A percentile compares a stretch with the other conserved stretches of the same genome.
These are phyloP conservation scores for Aleiodes leptofemur DNA, from an alignment of 2,888 invertebrate genomes.

Conservation along the genomic window DNA sequence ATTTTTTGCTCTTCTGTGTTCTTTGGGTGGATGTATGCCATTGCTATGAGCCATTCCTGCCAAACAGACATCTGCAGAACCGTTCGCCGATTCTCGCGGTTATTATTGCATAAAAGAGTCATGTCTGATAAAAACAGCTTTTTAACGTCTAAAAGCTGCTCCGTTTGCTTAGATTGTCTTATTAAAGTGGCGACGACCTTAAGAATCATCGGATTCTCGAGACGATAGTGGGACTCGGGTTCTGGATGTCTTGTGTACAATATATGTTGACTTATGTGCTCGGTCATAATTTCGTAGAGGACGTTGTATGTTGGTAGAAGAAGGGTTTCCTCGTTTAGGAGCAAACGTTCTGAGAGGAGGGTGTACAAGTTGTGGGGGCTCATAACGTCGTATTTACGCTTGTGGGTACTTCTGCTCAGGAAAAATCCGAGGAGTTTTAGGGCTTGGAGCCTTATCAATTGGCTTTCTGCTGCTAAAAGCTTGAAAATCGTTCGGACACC, in stretches of 20 bases:
- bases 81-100: slow-evolving; percentile 96
- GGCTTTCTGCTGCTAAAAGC: slow-evolving; percentile 95
- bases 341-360: slow-evolving; percentile 92
- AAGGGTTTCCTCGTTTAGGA: slow-evolving; percentile 91
- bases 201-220: slow-evolving; percentile 99
- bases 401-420: slow-evolving; percentile 97
- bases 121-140: slow-evolving; percentile 98
- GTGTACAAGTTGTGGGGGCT: slow-evolving; percentile 99
- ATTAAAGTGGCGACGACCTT: slow-evolving; percentile 99
- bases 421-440: slow-evolving; percentile 98
- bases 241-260: slow-evolving; percentile 95
- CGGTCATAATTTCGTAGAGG: slow-evolving; percentile 98
- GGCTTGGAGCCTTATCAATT: slow-evolving; percentile 95
- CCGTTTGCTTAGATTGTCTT: slow-evolving; percentile 96
- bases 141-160: slow-evolving; percentile 93
- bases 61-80: slow-evolving; percentile 99
- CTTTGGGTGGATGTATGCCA: slow-evolving; percentile 98
- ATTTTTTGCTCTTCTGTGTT: slow-evolving; percentile 96
- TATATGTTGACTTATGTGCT: slow-evolving; percentile 96
- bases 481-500: slow-evolving; percentile 98
- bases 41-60: slow-evolving; percentile 99
- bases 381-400: slow-evolving; percentile 99
- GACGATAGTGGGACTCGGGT: slow-evolving; percentile 94
- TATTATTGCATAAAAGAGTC: slow-evolving; percentile 98
- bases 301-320: slow-evolving; percentile 98